Evolutionary conservation across 1,140 invertebrate genomes (phyloP).

Genomic region (Sycobia sp.): DNA sequence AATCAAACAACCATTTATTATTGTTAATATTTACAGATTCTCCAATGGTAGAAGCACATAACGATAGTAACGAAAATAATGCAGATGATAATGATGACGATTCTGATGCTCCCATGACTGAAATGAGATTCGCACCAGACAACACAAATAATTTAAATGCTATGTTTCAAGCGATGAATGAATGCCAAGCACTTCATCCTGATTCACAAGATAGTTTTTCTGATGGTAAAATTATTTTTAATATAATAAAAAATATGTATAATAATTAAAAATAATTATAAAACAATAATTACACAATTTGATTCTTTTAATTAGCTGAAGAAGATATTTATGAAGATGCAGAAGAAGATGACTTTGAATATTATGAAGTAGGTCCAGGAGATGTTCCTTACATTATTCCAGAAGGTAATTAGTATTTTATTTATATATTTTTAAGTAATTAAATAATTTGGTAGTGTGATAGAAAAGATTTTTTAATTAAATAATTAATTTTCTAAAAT

Average conservation of each 20-base stretch:
- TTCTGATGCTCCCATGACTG: slow-evolving; percentile 62
- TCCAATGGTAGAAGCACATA: slow-evolving; percentile 10
- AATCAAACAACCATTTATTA: background rate
- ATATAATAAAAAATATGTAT: background rate
- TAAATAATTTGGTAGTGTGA: too few species aligned
- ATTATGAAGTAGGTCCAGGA: slow-evolving; percentile 50
- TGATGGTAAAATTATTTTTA: slow-evolving; percentile 50
- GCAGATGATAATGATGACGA: slow-evolving; percentile 62
- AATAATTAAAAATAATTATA: background rate
- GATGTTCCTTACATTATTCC: slow-evolving; percentile 53
- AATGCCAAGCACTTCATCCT: slow-evolving; percentile 73
- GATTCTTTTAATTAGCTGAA: slow-evolving; percentile 43
- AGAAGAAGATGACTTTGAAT: slow-evolving; percentile 57
- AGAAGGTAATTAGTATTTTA: slow-evolving; percentile 52
- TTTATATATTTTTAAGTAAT: background rate
- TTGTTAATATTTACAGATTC: slow-evolving; percentile 7
- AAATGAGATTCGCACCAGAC: slow-evolving; percentile 73
- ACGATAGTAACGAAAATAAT: slow-evolving; percentile 47
- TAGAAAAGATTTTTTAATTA: too few species aligned
- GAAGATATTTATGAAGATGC: slow-evolving; percentile 63
- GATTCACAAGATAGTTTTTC: slow-evolving; percentile 66
- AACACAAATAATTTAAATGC: slow-evolving; percentile 66
- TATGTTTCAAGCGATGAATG: slow-evolving; percentile 73
- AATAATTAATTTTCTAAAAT: background rate
- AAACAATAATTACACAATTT: background rate